Evolutionary conservation across 2,113 vertebrate genomes (phyloP).

Genomic region (Centrocercus urophasianus): DNA sequence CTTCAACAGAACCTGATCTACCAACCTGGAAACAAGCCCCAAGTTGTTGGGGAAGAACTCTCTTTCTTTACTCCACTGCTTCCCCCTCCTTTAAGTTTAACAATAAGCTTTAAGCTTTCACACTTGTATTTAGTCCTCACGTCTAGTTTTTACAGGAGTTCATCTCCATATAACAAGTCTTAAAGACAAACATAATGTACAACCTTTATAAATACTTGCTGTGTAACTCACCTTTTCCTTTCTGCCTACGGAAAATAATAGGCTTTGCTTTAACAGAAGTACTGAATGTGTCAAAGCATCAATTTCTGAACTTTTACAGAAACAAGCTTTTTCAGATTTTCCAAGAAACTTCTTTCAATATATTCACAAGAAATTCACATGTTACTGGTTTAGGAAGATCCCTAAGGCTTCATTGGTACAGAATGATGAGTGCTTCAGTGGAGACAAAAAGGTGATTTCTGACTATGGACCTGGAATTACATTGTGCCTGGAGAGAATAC

Average conservation of each 20-base stretch:
- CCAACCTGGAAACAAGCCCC: conserved; percentile 42
- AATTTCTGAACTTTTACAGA: neutral
- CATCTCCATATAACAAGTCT: neutral
- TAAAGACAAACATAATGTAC: neutral
- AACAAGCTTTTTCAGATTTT: neutral
- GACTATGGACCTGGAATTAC: neutral
- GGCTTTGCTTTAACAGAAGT: conserved; percentile 17
- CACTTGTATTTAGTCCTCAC: neutral
- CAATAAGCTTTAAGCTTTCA: neutral
- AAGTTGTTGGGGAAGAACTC: neutral
- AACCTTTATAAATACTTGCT: neutral
- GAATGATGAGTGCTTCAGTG: conserved; percentile 6
- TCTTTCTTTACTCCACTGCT: neutral
- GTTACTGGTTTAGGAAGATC: neutral
- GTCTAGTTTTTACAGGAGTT: neutral
- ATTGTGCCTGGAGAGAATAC: neutral
- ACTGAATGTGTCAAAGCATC: neutral
- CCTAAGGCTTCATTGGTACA: neutral
- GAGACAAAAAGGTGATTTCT: neutral
- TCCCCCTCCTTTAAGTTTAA: neutral
- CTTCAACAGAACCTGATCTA: conserved; percentile 18
- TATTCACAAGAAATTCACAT: neutral
- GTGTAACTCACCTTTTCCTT: conserved; percentile 21
- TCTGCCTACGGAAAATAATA: neutral
- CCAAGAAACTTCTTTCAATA: neutral